Evolutionary conservation across 2,888 invertebrate genomes (phyloP).

Genomic region (Nephrotoma guestfalica): DNA sequence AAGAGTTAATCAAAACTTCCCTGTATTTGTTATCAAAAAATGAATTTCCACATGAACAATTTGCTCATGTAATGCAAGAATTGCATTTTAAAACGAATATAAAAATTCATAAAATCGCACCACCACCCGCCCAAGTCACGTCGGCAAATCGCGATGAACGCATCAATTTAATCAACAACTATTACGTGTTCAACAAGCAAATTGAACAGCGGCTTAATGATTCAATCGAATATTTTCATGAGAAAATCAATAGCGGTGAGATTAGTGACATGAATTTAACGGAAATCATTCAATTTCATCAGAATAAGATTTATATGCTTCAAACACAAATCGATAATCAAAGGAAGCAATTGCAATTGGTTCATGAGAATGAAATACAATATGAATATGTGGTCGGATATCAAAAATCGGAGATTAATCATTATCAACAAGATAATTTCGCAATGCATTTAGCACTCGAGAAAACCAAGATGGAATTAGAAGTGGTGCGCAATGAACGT

Average conservation of each 20-base stretch:
- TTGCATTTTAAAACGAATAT: background rate
- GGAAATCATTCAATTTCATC: background rate
- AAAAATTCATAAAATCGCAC: background rate
- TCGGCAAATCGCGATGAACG: background rate
- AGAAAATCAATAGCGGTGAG: background rate
- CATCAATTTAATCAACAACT: background rate
- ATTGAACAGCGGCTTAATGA: background rate
- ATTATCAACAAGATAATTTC: background rate
- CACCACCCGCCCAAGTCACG: background rate
- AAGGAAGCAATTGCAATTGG: background rate
- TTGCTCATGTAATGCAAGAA: background rate
- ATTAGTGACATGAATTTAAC: background rate
- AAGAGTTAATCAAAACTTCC: background rate
- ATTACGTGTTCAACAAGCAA: background rate
- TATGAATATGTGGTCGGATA: background rate
- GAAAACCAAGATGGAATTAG: background rate
- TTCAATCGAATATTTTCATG: background rate
- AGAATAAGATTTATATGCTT: background rate
- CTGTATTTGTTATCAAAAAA: background rate
- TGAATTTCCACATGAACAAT: background rate
- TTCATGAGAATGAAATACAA: background rate
- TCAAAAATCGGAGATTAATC: background rate
- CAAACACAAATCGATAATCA: background rate
- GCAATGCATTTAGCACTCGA: background rate
- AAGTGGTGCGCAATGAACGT: background rate